Evolutionary conservation across 2,888 invertebrate genomes (phyloP).

Genomic region (Plagodis dolabraria): DNA sequence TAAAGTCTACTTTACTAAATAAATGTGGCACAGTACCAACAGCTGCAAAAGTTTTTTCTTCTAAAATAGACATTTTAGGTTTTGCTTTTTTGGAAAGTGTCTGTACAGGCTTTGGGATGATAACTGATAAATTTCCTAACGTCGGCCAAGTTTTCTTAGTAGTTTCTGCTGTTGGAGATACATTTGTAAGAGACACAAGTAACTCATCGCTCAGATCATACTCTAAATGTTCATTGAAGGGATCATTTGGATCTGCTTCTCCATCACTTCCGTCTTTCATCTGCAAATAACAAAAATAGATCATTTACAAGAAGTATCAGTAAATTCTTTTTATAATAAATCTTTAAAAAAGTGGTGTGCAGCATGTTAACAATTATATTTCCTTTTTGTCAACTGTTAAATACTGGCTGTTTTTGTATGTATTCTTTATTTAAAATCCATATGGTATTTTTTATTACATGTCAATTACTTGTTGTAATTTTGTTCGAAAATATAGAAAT

Average conservation of each 20-base stretch:
- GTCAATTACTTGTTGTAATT: too few species aligned
- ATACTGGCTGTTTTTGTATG: too few species aligned
- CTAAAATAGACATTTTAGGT: constrained; percentile 78
- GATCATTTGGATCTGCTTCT: constrained; percentile 78
- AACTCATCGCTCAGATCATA: constrained; percentile 87
- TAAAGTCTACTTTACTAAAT: constrained; percentile 74
- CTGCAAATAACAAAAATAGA: constrained; percentile 42
- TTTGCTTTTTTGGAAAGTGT: constrained; percentile 56
- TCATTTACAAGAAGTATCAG: too few species aligned
- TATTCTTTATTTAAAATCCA: too few species aligned
- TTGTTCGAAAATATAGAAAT: too few species aligned
- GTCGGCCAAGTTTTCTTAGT: constrained; percentile 84
- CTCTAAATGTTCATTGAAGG: constrained; percentile 88
- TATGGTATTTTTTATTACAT: too few species aligned
- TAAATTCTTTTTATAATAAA: too few species aligned
- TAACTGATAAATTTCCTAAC: constrained; percentile 85
- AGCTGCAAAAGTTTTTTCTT: constrained; percentile 84
- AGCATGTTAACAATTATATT: too few species aligned
- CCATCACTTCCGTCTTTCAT: constrained; percentile 44
- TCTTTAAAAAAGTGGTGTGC: too few species aligned
- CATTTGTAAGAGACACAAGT: constrained; percentile 84
- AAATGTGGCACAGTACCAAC: constrained; percentile 80
- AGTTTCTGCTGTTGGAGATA: constrained; percentile 68
- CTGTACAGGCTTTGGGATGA: constrained; percentile 81
- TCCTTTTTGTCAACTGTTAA: too few species aligned